phyloP scores from a whole-genome alignment of 30 jellyfish, hydroid and myxozoan genomes.

The Hydra vulgaris region DNA sequence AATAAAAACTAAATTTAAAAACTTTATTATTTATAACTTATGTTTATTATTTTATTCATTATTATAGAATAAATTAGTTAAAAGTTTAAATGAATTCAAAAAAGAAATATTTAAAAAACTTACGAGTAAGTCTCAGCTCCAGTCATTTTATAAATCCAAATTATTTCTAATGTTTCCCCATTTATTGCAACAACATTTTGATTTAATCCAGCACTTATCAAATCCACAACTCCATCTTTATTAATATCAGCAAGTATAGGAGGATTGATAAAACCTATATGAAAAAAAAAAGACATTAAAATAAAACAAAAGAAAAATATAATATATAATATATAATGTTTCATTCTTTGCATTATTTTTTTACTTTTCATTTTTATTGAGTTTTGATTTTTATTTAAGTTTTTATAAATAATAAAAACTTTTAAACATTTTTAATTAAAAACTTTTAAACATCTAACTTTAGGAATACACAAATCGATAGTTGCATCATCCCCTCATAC shows the following conservation, averaged over 20 bases:
- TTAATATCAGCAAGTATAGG: conserved; percentile 68
- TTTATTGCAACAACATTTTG: conserved; percentile 58
- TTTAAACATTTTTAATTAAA: neutral
- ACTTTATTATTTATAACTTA: too few species aligned
- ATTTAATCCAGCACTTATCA: conserved; percentile 49
- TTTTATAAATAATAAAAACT: neutral
- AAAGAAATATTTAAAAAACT: neutral
- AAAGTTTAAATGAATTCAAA: neutral
- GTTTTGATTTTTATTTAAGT: too few species aligned
- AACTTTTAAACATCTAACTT: neutral
- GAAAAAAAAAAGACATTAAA: conserved; percentile 2
- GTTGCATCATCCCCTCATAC: too few species aligned
- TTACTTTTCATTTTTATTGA: too few species aligned
- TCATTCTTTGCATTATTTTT: too few species aligned
- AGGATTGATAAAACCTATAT: conserved; percentile 88
- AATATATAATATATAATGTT: neutral
- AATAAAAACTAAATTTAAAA: too few species aligned
- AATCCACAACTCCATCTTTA: conserved; percentile 80
- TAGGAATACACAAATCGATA: too few species aligned
- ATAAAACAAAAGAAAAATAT: neutral
- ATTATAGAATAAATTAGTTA: neutral
- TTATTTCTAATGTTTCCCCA: conserved; percentile 47
- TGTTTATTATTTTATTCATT: too few species aligned
- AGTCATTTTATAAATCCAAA: conserved; percentile 44
- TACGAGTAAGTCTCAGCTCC: conserved; percentile 71